Conservation (phyloP, 1,140 invertebrate genomes). For the Limonius californicus region DNA sequence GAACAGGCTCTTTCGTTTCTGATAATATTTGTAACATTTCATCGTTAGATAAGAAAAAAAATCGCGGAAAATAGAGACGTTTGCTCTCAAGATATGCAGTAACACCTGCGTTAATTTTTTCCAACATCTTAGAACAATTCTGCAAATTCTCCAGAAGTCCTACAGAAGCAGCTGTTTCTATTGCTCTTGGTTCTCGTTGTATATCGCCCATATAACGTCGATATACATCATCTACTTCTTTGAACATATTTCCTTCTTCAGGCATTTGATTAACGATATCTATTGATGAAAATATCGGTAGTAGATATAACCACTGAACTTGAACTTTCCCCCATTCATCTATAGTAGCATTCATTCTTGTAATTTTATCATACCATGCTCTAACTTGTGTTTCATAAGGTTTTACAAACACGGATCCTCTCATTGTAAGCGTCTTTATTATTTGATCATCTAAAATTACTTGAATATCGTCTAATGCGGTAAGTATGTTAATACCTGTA, state of each 20-base stretch:
- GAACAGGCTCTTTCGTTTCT: conserved; percentile 82
- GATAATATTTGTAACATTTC: conserved; percentile 94
- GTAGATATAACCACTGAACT: conserved; percentile 85
- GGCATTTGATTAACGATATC: conserved; percentile 93
- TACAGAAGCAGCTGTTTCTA: conserved; percentile 65
- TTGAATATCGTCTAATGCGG: conserved; percentile 81
- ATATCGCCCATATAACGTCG: conserved; percentile 74
- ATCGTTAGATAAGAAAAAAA: conserved; percentile 94
- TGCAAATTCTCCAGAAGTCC: conserved; percentile 73
- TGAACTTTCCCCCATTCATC: conserved; percentile 88
- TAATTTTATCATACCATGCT: conserved; percentile 78
- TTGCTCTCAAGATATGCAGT: conserved; percentile 91
- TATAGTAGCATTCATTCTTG: conserved; percentile 71
- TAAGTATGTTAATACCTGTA: conserved; percentile 73
- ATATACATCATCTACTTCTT: conserved; percentile 63
- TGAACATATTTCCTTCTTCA: conserved; percentile 78
- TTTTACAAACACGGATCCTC: conserved; percentile 87
- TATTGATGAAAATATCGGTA: conserved; percentile 90
- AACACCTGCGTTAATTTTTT: conserved; percentile 81
- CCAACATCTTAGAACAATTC: conserved; percentile 69
- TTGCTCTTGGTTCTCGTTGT: conserved; percentile 67
- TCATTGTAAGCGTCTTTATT: conserved; percentile 83
- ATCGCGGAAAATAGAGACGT: conserved; percentile 84
- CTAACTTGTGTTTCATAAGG: conserved; percentile 78
- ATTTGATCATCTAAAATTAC: conserved; percentile 85